Evolutionary conservation across 1,140 invertebrate species (phyloP), one percentile per base, ranked within the genome.

Genomic region (Lepidurus apus): DNA sequence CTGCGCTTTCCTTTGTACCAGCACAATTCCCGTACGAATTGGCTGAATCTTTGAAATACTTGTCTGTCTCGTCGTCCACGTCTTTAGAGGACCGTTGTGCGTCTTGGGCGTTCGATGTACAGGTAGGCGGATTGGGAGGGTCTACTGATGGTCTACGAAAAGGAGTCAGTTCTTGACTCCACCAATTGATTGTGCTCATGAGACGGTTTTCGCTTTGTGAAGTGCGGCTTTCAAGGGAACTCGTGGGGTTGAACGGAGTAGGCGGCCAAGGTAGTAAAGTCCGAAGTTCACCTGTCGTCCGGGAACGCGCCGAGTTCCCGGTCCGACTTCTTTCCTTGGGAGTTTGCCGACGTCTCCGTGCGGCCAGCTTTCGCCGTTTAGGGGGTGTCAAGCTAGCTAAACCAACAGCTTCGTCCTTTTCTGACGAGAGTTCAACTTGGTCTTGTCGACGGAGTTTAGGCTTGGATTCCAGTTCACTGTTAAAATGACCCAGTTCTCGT

Each of bases 321-420:
- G 13, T 21, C 9, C 53, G 53, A 21, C 17, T 65, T 65, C 53
- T n/a, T 17, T 77, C 74, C 13, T 79, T 76, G 10, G 77, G 80
- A 42, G 80, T 80, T n/a, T 81, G 80, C 8, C 81, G 76, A 34
- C 82, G 75, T 26, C 81, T 78, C 9, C 81, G 43, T 21, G 81
- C 81, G 17, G 80, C 73, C 9, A 81, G 44, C 79, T 81, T 81
- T 21, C 79, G 77, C 34, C 81, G 65, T 53, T 82, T 82, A 2
- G 80, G 79, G n/a, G 45, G 82, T 75, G 76, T 82, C 80, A 47
- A 82, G 44, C 44, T 81, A 80, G 45, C 80, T 77, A 77, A n/a
- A 17, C 21, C 13, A 7, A 65, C 53, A 13, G 53, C 21, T 65
- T 65, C 53, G 17, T 65, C 53, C 13, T 65, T 65, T 17, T 65